Percentiles rank a stretch among this genome's conserved stretches.
phyloP scores from a whole-genome alignment of 2,888 invertebrate species.

The Lithophane socia region DNA sequence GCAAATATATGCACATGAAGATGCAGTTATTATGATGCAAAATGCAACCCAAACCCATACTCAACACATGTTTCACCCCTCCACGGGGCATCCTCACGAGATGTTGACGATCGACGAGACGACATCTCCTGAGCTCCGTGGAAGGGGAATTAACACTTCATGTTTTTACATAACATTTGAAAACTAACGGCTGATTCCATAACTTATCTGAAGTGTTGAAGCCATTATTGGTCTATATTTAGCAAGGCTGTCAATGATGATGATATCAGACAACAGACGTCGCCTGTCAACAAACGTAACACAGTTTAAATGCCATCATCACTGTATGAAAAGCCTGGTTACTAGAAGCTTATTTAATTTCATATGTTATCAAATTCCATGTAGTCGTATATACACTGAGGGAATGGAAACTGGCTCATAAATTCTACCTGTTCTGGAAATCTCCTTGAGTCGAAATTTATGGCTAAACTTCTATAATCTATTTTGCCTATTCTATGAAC shows the following conservation, averaged over 20 bases:
- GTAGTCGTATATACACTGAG: not conserved
- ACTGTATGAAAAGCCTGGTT: not conserved
- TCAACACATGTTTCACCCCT: not conserved
- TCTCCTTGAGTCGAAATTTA: too few relatives aligned
- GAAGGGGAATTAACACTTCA: not conserved
- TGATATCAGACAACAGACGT: not conserved
- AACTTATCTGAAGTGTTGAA: not conserved
- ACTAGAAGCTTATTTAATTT: not conserved
- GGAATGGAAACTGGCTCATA: not conserved
- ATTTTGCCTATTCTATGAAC: not conserved
- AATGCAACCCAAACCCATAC: not conserved
- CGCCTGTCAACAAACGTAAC: not conserved
- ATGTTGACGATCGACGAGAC: not conserved
- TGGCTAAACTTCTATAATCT: not conserved
- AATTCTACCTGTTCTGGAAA: not conserved
- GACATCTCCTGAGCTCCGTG: not conserved
- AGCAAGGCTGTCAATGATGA: not conserved
- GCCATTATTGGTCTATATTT: not conserved
- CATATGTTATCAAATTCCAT: not conserved
- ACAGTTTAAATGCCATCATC: not conserved
- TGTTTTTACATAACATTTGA: not conserved
- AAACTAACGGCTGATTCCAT: not conserved
- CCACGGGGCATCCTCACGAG: not conserved
- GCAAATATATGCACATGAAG: not conserved
- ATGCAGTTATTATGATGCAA: not conserved